These are phyloP conservation scores for Corythucha ciliata DNA, from an alignment of 2,888 invertebrate genomes.

Conservation along the genomic window DNA sequence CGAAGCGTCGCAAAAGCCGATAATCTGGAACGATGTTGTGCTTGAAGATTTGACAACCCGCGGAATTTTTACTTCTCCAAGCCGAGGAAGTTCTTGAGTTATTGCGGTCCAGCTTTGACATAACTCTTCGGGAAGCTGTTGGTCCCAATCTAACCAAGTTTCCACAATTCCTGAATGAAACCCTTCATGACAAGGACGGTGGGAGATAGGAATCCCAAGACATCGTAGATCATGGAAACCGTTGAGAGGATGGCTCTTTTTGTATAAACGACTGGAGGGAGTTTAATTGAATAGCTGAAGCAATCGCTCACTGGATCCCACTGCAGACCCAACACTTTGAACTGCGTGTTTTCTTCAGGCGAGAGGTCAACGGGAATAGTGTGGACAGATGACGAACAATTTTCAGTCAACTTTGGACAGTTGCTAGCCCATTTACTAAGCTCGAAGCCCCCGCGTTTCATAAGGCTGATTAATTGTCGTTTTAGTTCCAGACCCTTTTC, in stretches of 20 bases:
- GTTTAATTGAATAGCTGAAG: constrained; percentile 20
- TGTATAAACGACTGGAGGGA: constrained; percentile 9
- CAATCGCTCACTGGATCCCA: constrained; percentile 26
- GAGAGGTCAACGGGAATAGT: not conserved
- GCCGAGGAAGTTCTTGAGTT: no score
- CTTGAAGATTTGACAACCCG: no score
- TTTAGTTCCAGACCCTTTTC: constrained; percentile 3
- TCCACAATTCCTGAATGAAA: constrained; percentile 3
- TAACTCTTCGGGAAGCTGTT: no score
- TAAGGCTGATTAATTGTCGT: not conserved
- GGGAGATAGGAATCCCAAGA: constrained; percentile 1
- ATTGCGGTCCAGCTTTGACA: no score
- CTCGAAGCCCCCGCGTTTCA: constrained; percentile 15
- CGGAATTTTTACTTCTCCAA: no score
- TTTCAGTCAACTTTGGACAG: not conserved
- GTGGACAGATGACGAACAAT: not conserved
- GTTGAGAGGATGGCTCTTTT: constrained; percentile 29
- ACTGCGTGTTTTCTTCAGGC: constrained; percentile 6
- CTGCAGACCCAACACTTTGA: constrained; percentile 29
- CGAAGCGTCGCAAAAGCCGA: constrained; percentile 10
- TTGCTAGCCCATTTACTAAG: constrained; percentile 23
- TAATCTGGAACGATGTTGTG: no score
- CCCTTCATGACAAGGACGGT: not conserved
- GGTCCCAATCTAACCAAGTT: no score
- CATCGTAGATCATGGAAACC: not conserved